A percentile compares a stretch with the other conserved stretches of the same genome.
Evolutionary conservation across 2,797 vertebrate species (phyloP).

Genomic region (Myotis planiceps): DNA sequence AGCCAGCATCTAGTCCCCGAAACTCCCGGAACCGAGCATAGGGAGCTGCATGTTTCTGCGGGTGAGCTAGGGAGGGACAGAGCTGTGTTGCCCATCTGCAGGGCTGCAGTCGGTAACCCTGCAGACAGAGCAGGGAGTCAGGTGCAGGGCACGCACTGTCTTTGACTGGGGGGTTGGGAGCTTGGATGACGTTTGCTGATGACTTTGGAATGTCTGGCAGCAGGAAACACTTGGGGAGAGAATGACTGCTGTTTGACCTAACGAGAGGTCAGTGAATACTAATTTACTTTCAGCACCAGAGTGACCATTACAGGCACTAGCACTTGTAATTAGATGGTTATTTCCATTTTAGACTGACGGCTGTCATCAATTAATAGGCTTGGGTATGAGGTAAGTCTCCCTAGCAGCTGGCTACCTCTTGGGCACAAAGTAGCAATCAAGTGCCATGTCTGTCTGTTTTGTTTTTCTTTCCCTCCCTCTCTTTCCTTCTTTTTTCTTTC

Average conservation of each 20-base stretch:
- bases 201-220: background rate
- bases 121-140: too few species aligned
- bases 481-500: background rate
- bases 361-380: background rate
- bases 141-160: background rate
- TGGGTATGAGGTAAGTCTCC: background rate
- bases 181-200: background rate
- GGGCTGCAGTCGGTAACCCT: rapidly evolving
- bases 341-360: background rate
- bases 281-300: background rate
- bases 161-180: background rate
- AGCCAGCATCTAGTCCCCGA: background rate
- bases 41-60: background rate
- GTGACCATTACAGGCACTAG: background rate
- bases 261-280: background rate
- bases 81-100: background rate
- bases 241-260: background rate
- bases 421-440: background rate
- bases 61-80: background rate
- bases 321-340: background rate
- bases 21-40: background rate
- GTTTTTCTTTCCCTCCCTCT: background rate
- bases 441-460: background rate
- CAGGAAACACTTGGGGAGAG: background rate
- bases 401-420: background rate